These are phyloP conservation scores for Barbus barbus DNA, from an alignment of 2,113 vertebrate species.

Conservation along the genomic window DNA sequence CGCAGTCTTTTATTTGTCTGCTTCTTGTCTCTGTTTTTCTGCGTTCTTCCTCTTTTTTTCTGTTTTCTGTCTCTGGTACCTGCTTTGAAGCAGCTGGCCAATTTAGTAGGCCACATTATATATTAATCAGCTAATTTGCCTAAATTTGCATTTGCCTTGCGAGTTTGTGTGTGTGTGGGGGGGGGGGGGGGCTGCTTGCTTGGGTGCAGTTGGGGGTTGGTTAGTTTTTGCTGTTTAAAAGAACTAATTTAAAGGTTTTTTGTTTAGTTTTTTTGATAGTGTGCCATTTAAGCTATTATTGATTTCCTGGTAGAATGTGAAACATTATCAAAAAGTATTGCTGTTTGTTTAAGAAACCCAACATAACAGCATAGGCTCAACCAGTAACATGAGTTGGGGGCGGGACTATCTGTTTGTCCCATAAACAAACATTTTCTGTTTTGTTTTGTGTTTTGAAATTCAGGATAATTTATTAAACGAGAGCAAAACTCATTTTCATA, in stretches of 20 bases:
- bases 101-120: conserved; percentile 43
- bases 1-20: neutral
- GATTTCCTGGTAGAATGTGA: too few species aligned
- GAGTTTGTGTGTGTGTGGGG: neutral
- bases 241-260: neutral
- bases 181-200: neutral
- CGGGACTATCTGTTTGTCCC: neutral
- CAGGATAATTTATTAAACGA: neutral
- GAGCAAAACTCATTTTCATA: neutral
- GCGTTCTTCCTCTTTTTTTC: neutral
- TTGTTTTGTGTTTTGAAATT: too few species aligned
- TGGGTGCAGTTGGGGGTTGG: neutral
- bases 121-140: conserved; percentile 55
- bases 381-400: neutral
- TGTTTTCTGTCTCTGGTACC: conserved; percentile 54
- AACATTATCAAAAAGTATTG: too few species aligned
- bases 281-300: neutral
- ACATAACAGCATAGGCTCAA: neutral
- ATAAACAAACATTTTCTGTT: too few species aligned
- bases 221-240: neutral
- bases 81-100: conserved; percentile 64
- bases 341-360: neutral
- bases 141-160: conserved; percentile 39
- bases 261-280: neutral
- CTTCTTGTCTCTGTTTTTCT: conserved; percentile 34